Percentiles rank a stretch among this genome's conserved stretches.
These are phyloP conservation scores for Sminthurides aquaticus DNA, from an alignment of 2,888 invertebrate genomes.

Conservation along the genomic window DNA sequence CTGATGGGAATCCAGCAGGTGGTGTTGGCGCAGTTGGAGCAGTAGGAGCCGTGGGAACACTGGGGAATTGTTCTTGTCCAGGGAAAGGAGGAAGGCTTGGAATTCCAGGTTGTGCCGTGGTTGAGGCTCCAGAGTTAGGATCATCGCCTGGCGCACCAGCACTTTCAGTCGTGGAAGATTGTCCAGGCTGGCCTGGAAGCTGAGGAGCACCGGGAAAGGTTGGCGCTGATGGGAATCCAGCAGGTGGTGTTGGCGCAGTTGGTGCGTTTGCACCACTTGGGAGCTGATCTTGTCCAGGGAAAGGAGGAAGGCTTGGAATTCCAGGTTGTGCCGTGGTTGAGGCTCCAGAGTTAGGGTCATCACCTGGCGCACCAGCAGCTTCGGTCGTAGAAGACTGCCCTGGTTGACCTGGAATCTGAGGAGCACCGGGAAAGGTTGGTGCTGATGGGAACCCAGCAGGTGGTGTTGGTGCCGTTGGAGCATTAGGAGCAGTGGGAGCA, in stretches of 20 bases:
- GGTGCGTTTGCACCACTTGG: not conserved
- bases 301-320: constrained; percentile 7
- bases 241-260: not conserved
- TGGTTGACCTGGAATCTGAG: constrained; percentile 2
- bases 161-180: not conserved
- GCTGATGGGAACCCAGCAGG: not conserved
- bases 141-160: constrained; percentile 14
- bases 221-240: not conserved
- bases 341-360: not conserved
- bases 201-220: not conserved
- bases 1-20: not conserved
- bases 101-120: constrained; percentile 3
- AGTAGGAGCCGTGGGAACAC: constrained; percentile 1
- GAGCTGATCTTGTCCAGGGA: constrained; percentile 6
- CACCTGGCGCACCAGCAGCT: not conserved
- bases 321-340: constrained; percentile 1
- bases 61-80: not conserved
- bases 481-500: not conserved
- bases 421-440: not conserved
- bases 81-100: not conserved
- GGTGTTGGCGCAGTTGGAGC: constrained; percentile 5
- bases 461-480: not conserved
- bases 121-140: constrained; percentile 1
- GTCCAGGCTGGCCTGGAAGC: constrained; percentile 8
- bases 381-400: not conserved